Conservation (phyloP, 2,888 invertebrate species). For the Argyra leucocephala region DNA sequence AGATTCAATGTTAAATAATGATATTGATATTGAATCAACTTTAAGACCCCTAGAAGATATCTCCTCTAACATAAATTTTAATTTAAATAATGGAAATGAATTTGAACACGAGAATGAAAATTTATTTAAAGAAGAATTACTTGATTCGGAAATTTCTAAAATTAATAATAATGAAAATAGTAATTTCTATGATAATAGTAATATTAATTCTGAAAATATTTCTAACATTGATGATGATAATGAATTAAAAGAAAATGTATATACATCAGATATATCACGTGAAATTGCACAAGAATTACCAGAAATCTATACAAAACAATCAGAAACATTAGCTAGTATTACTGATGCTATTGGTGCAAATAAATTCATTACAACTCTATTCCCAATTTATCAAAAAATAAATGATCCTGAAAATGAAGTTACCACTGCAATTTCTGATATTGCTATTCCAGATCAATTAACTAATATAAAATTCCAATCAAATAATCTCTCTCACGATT, state of each 20-base stretch:
- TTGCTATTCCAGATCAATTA: neutral
- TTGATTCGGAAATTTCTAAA: slow-evolving; percentile 2
- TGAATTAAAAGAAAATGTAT: slow-evolving; percentile 16
- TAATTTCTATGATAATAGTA: neutral
- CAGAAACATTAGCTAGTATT: slow-evolving; percentile 18
- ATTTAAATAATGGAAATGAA: slow-evolving; percentile 12
- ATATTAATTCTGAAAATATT: neutral
- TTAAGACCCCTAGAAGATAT: neutral
- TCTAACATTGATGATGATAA: slow-evolving; percentile 16
- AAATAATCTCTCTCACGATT: slow-evolving; percentile 8
- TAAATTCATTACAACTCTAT: slow-evolving; percentile 17
- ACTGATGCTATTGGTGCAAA: slow-evolving; percentile 24
- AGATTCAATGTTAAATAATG: neutral
- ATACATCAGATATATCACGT: slow-evolving; percentile 18
- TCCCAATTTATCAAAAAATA: slow-evolving; percentile 10
- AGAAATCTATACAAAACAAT: slow-evolving; percentile 18
- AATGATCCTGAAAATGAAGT: neutral
- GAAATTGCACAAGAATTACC: slow-evolving; percentile 13
- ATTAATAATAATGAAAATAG: slow-evolving; percentile 2
- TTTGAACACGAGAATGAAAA: neutral
- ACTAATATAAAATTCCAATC: slow-evolving; percentile 5
- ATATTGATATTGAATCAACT: neutral
- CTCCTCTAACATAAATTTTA: slow-evolving; percentile 14
- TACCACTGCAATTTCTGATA: neutral
- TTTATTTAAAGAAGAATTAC: neutral